phyloP scores from a whole-genome alignment of 1,140 invertebrate species.

The Idris sp. region DNA sequence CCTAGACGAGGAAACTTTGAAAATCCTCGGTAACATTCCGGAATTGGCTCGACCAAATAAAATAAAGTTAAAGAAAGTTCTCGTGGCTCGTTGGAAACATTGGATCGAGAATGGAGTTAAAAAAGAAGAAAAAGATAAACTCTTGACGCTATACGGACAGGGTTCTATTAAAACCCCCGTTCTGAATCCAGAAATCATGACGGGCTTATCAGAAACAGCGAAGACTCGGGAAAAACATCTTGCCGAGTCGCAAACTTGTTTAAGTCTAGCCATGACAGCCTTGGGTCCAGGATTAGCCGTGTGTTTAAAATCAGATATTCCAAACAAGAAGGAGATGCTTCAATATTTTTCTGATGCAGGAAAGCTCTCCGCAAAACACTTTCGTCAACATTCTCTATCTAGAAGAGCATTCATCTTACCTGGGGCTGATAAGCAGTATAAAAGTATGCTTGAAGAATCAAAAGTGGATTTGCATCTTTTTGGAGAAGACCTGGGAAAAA shows the following conservation, averaged over 20 bases:
- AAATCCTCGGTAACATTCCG: too few species aligned
- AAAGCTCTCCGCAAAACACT: not conserved
- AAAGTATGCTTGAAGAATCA: not conserved
- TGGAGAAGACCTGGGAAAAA: slow-evolving; percentile 2
- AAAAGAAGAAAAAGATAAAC: not conserved
- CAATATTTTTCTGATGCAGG: not conserved
- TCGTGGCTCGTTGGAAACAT: not conserved
- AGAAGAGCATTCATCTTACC: not conserved
- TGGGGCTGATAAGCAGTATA: not conserved
- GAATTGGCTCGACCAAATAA: too few species aligned
- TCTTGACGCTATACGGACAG: not conserved
- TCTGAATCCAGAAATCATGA: not conserved
- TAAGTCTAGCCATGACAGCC: not conserved
- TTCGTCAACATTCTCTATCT: not conserved
- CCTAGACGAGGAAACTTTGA: too few species aligned
- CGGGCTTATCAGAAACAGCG: not conserved
- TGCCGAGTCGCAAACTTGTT: not conserved
- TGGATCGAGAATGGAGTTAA: slow-evolving; percentile 12
- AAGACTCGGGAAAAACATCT: not conserved
- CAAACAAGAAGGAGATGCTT: not conserved
- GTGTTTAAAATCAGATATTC: not conserved
- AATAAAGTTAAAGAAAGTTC: too few species aligned
- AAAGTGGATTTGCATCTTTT: not conserved
- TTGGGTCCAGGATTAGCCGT: not conserved
- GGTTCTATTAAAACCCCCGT: not conserved